These are phyloP conservation scores for Aspidiotus destructor DNA, from an alignment of 2,888 invertebrate genomes.

Conservation along the genomic window DNA sequence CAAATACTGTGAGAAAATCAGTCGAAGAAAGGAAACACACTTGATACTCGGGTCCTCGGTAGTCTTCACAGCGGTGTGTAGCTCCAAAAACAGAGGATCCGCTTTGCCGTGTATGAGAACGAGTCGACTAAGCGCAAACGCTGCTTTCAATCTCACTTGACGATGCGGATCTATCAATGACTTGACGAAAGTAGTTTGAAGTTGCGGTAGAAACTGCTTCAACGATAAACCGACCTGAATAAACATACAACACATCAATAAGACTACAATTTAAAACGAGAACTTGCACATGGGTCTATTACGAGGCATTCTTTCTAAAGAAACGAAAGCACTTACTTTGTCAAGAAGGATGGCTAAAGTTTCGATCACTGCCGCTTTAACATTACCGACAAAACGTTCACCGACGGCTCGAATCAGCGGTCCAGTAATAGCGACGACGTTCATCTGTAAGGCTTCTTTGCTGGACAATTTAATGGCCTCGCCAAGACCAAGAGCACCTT, in stretches of 20 bases:
- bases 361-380: conserved; percentile 92
- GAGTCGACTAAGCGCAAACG: conserved; percentile 73
- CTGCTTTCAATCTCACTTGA: conserved; percentile 79
- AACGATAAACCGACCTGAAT: conserved; percentile 71
- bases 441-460: conserved; percentile 80
- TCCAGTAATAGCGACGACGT: conserved; percentile 94
- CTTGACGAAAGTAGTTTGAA: conserved; percentile 96
- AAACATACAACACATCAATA: neutral
- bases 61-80: conserved; percentile 74
- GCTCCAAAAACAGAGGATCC: conserved; percentile 88
- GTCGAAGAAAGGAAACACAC: conserved; percentile 41
- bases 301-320: conserved; percentile 36
- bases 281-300: conserved; percentile 43
- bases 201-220: conserved; percentile 95
- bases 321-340: conserved; percentile 47
- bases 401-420: conserved; percentile 95
- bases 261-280: neutral
- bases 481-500: conserved; percentile 82
- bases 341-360: conserved; percentile 82
- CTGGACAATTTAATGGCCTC: conserved; percentile 70
- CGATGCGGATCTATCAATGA: conserved; percentile 83
- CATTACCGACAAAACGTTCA: conserved; percentile 77
- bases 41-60: conserved; percentile 72
- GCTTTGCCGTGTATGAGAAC: conserved; percentile 84
- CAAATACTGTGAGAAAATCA: conserved; percentile 12